Percentiles rank a stretch among this genome's conserved stretches.
phyloP scores from a whole-genome alignment of 2,113 vertebrate species.

The Sarotherodon lohbergeri region DNA sequence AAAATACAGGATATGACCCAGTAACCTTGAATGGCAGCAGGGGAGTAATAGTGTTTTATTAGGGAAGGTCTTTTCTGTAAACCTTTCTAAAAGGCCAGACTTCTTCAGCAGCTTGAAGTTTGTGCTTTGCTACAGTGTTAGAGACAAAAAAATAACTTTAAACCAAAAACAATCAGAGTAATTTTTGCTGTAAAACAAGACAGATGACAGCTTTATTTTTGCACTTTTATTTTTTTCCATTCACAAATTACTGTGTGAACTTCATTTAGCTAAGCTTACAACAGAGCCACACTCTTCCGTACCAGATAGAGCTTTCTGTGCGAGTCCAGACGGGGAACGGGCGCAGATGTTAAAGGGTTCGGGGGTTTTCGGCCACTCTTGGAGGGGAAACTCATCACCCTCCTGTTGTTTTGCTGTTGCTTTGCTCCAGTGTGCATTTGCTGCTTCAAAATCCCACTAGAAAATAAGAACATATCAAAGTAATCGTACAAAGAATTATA shows the following conservation, averaged over 20 bases:
- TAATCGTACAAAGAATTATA: not conserved
- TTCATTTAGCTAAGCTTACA: not conserved
- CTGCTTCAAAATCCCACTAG: conserved; percentile 76
- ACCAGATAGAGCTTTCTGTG: not conserved
- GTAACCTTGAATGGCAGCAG: conserved; percentile 47
- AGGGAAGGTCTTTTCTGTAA: conserved; percentile 24
- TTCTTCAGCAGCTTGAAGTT: not conserved
- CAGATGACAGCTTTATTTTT: not conserved
- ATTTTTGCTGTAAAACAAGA: not conserved
- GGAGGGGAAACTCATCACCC: conserved; percentile 26
- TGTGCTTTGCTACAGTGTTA: not conserved
- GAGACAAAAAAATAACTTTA: not conserved
- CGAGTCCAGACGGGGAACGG: not conserved
- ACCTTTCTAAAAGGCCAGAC: not conserved
- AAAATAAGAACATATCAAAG: conserved; percentile 14
- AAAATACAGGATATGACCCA: conserved; percentile 71
- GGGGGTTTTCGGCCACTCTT: conserved; percentile 34
- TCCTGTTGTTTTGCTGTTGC: not conserved
- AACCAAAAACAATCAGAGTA: not conserved
- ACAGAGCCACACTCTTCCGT: not conserved
- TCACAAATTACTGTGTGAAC: not conserved
- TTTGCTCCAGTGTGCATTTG: conserved; percentile 53
- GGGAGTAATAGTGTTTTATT: conserved; percentile 55
- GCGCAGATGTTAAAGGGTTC: not conserved
- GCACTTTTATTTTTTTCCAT: not conserved